Percentiles rank a stretch among this genome's conserved stretches.
phyloP scores from a whole-genome alignment of 2,888 invertebrate genomes.

The Troides helena region DNA sequence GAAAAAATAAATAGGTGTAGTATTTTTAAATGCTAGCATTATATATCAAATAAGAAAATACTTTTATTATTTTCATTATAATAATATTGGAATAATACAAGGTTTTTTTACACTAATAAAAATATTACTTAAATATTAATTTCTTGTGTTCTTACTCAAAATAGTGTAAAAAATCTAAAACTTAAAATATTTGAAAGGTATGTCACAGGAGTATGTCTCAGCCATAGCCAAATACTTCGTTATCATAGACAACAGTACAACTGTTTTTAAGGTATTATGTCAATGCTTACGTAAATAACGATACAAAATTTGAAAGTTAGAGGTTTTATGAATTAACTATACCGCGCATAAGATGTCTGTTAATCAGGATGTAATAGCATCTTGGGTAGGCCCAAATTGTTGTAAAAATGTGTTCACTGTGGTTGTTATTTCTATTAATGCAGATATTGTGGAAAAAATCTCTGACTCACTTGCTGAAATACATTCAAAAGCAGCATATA shows the following conservation, averaged over 20 bases:
- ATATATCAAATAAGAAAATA: too few species aligned
- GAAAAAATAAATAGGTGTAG: too few species aligned
- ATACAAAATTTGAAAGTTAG: not conserved
- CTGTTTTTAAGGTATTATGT: not conserved
- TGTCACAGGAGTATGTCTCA: too few species aligned
- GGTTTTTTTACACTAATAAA: too few species aligned
- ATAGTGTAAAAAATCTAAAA: too few species aligned
- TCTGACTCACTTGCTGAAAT: conserved; percentile 59
- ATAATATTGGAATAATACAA: too few species aligned
- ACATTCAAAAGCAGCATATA: conserved; percentile 55
- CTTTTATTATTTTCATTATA: too few species aligned
- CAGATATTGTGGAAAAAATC: conserved; percentile 61
- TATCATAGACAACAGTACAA: not conserved
- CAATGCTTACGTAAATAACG: not conserved
- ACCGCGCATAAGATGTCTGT: conserved; percentile 31
- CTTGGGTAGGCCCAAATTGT: conserved; percentile 67
- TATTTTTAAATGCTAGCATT: too few species aligned
- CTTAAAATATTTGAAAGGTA: too few species aligned
- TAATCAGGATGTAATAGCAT: conserved; percentile 58
- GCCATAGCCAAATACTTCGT: not conserved
- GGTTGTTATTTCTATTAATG: conserved; percentile 62
- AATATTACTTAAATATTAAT: too few species aligned
- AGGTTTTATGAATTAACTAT: not conserved
- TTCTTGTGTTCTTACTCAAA: too few species aligned
- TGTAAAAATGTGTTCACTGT: conserved; percentile 61